Evolutionary conservation across 2,113 vertebrate genomes (phyloP).

Genomic region (Phylloscopus whistleri): DNA sequence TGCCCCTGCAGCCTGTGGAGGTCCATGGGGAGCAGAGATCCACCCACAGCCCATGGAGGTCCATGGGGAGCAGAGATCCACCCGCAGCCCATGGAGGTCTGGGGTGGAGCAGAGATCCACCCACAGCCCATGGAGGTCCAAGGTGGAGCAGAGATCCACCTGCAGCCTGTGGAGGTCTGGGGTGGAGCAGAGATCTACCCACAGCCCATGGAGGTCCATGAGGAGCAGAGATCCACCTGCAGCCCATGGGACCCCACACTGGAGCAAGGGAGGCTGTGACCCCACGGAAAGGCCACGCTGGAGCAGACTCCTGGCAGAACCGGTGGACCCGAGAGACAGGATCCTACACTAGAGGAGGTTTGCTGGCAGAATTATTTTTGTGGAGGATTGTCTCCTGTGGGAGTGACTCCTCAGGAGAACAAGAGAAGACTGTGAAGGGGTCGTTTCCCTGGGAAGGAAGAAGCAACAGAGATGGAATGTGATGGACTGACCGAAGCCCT

Average conservation of each 20-base stretch:
- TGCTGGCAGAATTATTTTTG: neutral
- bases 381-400: neutral
- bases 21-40: neutral
- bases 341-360: neutral
- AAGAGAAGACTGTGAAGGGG: neutral
- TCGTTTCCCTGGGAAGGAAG: neutral
- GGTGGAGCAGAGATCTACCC: neutral
- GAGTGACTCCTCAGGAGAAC: neutral
- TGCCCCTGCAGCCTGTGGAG: neutral
- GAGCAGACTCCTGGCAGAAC: neutral
- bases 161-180: too few species aligned
- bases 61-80: too few species aligned
- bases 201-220: accelerated
- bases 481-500: neutral
- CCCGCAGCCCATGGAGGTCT: too few species aligned
- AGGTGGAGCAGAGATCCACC: neutral
- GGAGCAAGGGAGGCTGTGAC: neutral
- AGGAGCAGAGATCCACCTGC: too few species aligned
- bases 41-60: neutral
- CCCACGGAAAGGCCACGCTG: neutral
- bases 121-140: neutral
- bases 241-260: neutral
- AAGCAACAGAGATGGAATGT: neutral
- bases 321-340: neutral
- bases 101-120: neutral